Base-by-base conservation (phyloP, 2,888 invertebrate species). In the Apamea epomidion region DNA sequence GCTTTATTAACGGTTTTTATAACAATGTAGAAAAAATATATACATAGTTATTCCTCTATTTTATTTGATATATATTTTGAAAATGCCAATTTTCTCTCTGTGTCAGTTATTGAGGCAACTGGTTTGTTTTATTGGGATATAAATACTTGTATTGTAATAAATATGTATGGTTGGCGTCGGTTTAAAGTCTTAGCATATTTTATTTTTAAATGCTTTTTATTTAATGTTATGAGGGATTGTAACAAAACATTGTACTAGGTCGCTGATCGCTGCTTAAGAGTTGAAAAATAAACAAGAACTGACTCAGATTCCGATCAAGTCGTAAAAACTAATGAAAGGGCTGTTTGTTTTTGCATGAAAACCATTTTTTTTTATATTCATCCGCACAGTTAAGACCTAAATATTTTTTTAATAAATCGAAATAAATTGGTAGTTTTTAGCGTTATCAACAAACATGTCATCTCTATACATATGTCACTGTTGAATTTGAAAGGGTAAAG, bases 61-160 rank as follows among this genome's bases (percentile, higher is more conserved):
- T 48, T 74, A 78, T 58, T 79, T 83, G 67, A 86, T 81, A 74
- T 78, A 42, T 60, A 65, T 81, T 85, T 83, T 69, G 0, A 42
- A 75, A 84, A 72, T 62, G 14, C 5, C n/a, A 18, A 72, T 77
- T 77, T 76, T 74, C 78, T 75, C 18, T 82, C n/a, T 54, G 48
- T 85, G 81, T 88, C 83, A 80, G 77, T 62, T 88, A 85, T 81
- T 75, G 71, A 48, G 51, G 65, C 67, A 42, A 64, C 67, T 67
- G 45, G 65, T 78, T 76, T 81, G 67, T 87, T 87, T 88, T 87
- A 89, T 89, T 65, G 76, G 51, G 7, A 29, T 79, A 82, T 83
- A 82, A 81, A 86, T 88, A 89, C 78, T 62, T 77, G 72, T 80
- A 69, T 68, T 81, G 62, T 60, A 82, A 87, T 88, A 88, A 85